Conservation (phyloP, 1,140 invertebrate species). For the Papilio aristodemus region DNA sequence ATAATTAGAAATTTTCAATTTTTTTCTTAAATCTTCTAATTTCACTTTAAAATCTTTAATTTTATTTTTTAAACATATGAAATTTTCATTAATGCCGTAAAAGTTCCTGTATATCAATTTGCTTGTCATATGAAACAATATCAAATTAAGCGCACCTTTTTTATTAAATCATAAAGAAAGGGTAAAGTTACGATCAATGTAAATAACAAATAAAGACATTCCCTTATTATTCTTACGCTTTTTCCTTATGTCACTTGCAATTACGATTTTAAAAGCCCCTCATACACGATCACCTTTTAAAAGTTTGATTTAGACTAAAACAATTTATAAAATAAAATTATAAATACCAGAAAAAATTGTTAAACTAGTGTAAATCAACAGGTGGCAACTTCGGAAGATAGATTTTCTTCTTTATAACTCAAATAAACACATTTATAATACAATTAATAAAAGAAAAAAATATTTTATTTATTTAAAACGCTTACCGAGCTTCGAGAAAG, state of each 20-base stretch:
- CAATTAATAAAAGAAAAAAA: too few relatives aligned
- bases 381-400: not conserved
- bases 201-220: constrained; percentile 27
- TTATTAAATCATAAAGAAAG: too few relatives aligned
- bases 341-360: not conserved
- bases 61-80: too few relatives aligned
- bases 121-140: too few relatives aligned
- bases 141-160: too few relatives aligned
- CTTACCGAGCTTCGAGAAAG: constrained; percentile 29
- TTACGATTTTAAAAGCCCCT: constrained; percentile 40
- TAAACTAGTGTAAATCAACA: not conserved
- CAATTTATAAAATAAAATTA: not conserved
- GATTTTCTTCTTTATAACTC: not conserved
- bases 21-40: too few relatives aligned
- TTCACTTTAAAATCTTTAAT: too few relatives aligned
- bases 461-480: constrained; percentile 32
- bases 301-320: not conserved
- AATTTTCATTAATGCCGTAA: too few relatives aligned
- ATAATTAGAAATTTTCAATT: too few relatives aligned
- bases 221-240: constrained; percentile 26
- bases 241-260: constrained; percentile 14
- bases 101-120: too few relatives aligned
- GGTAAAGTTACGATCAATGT: not conserved
- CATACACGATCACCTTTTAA: constrained; percentile 28
- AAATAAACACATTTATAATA: not conserved